Evolutionary conservation across 1,140 invertebrate species (phyloP), one percentile per base, ranked within the genome.

Genomic region (Pseudomyrmex pallidus): DNA sequence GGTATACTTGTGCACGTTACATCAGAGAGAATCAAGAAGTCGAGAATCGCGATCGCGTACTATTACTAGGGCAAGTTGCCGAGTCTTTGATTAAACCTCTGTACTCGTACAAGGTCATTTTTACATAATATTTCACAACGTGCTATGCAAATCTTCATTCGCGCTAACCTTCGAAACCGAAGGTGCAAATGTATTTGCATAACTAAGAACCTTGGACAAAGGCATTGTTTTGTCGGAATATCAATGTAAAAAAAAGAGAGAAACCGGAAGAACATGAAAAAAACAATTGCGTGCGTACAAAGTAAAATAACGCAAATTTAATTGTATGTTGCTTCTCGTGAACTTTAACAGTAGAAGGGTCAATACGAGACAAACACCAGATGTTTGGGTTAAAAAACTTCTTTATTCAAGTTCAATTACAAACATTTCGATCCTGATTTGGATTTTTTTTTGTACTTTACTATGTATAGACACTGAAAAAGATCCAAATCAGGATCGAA

Each of bases 101-200:
- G 83, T 72, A 88, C 76, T 88, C 86, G 83, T 61, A 56, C 86
- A 85, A 88, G 86, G 87, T 68, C 61, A 66, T 74, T 87, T 88
- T 88, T 88, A 78, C 87, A 87, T 88, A 88, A 88, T 85, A 56
- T 35, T 67, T 64, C 35, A 9, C 54, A 56, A 10, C 46, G 20
- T 59, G 35, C 61, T 61, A 73, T 73, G 70, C 54, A 59, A 73
- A 73, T 46, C 12, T 9, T 35, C n/a, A 54, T 54, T 54, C 22
- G 25, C 62, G 82, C 56, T 62, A 52, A 46, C 22, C 70, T 54
- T 61, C 44, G 10, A 70, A 82, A 56, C 72, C 86, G 57, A 77
- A 87, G 85, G 85, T 87, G 82, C 85, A 82, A 87, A 87, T 66
- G 73, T 66, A 83, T 87, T 87, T 85, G 87, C 86, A 85, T 85